phyloP scores from a whole-genome alignment of 2,888 invertebrate genomes.

The Cephus runcator region DNA sequence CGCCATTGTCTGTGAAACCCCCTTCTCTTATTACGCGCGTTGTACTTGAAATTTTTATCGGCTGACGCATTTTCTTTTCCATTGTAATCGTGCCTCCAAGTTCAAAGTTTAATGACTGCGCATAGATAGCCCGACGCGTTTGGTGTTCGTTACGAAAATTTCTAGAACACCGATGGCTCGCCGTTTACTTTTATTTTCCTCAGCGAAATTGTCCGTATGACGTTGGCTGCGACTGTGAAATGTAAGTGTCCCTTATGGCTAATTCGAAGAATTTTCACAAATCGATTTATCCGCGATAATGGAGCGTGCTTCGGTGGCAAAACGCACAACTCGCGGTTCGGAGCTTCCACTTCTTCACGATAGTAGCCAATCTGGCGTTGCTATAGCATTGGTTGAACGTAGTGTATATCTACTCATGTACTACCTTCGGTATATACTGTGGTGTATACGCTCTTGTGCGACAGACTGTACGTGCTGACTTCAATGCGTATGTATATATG shows the following conservation, averaged over 20 bases:
- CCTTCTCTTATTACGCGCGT: constrained; percentile 3
- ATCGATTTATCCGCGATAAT: neutral
- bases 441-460: neutral
- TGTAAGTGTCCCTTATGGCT: neutral
- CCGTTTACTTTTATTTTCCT: neutral
- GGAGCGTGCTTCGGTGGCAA: neutral
- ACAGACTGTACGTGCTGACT: neutral
- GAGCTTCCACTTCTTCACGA: neutral
- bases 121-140: neutral
- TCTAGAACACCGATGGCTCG: neutral
- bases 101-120: neutral
- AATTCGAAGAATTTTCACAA: neutral
- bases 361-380: neutral
- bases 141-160: neutral
- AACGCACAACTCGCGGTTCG: neutral
- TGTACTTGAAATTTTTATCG: neutral
- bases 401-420: neutral
- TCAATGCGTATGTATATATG: neutral
- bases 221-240: neutral
- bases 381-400: neutral
- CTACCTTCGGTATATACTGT: neutral
- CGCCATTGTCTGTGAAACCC: constrained; percentile 15
- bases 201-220: neutral
- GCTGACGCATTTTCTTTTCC: neutral
- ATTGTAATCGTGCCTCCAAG: neutral